Conservation (phyloP, 1,140 invertebrate genomes). For the Gryllus bimaculatus region DNA sequence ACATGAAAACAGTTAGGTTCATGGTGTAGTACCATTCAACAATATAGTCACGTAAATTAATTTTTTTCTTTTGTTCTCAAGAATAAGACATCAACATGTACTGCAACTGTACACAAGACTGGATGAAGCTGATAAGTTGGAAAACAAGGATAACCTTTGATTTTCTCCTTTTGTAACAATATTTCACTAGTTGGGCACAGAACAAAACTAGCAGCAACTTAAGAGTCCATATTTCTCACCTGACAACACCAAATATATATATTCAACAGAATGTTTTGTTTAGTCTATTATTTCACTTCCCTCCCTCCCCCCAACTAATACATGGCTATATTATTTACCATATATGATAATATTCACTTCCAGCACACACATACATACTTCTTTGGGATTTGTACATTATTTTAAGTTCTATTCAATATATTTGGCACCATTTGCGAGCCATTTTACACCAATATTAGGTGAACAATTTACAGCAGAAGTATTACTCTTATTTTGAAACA, state of each 20-base stretch:
- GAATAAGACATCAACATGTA: slow-evolving; percentile 6
- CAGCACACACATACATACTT: slow-evolving; percentile 9
- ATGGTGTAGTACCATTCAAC: background rate
- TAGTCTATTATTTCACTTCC: background rate
- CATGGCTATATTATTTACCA: slow-evolving; percentile 11
- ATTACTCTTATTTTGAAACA: background rate
- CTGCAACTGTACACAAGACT: background rate
- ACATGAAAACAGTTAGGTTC: background rate
- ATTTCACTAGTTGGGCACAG: background rate
- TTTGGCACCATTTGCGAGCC: slow-evolving; percentile 14
- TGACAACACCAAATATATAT: slow-evolving; percentile 16
- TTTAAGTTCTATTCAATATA: slow-evolving; percentile 9
- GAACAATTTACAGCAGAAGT: slow-evolving; percentile 1
- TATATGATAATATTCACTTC: slow-evolving; percentile 12
- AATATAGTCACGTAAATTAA: background rate
- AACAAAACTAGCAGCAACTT: background rate
- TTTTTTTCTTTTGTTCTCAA: background rate
- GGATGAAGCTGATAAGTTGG: background rate
- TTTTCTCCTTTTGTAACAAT: slow-evolving; percentile 6
- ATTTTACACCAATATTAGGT: slow-evolving; percentile 8
- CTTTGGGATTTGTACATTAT: slow-evolving; percentile 20
- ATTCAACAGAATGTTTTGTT: slow-evolving; percentile 10
- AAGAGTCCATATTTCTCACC: background rate
- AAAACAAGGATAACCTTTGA: background rate
- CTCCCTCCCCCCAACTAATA: slow-evolving; percentile 6